A percentile compares a stretch with the other conserved stretches of the same genome.
These are phyloP conservation scores for Bombus polaris DNA, from an alignment of 1,140 invertebrate genomes.

Conservation along the genomic window DNA sequence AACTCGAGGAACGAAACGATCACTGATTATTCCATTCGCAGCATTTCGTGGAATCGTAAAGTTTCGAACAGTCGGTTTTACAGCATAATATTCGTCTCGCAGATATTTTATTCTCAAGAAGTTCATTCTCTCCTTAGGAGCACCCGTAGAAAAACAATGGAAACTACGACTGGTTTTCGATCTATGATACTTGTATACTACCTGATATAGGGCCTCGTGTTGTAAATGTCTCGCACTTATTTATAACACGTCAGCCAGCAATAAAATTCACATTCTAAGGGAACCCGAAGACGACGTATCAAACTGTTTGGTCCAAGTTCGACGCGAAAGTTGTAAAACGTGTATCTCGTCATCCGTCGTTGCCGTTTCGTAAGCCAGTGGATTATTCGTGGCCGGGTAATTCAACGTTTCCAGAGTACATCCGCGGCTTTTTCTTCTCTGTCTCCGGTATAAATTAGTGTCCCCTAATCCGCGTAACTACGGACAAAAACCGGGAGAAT, in stretches of 20 bases:
- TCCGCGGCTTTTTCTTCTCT: conserved; percentile 51
- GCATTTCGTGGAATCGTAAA: conserved; percentile 3
- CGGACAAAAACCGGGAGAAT: conserved; percentile 59
- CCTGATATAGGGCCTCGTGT: not conserved
- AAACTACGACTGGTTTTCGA: conserved; percentile 1
- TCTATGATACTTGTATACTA: not conserved
- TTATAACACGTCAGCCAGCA: conserved; percentile 4
- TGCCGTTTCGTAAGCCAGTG: conserved; percentile 39
- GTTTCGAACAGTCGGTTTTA: not conserved
- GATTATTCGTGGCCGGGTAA: conserved; percentile 37
- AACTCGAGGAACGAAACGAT: not conserved
- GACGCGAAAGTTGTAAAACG: conserved; percentile 43
- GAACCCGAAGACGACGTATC: too few relatives aligned
- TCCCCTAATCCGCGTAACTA: conserved; percentile 45
- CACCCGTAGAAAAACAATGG: not conserved
- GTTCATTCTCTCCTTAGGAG: too few relatives aligned
- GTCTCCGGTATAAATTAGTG: conserved; percentile 62
- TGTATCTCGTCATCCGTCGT: conserved; percentile 25
- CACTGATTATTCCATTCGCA: not conserved
- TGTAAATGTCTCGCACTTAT: not conserved
- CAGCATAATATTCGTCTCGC: not conserved
- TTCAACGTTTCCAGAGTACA: conserved; percentile 28
- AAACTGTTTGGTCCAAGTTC: not conserved
- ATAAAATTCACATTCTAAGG: conserved; percentile 20
- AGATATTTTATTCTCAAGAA: conserved; percentile 22